Evolutionary conservation across 2,113 vertebrate species (phyloP).

Genomic region (Neopipo cinnamomea): DNA sequence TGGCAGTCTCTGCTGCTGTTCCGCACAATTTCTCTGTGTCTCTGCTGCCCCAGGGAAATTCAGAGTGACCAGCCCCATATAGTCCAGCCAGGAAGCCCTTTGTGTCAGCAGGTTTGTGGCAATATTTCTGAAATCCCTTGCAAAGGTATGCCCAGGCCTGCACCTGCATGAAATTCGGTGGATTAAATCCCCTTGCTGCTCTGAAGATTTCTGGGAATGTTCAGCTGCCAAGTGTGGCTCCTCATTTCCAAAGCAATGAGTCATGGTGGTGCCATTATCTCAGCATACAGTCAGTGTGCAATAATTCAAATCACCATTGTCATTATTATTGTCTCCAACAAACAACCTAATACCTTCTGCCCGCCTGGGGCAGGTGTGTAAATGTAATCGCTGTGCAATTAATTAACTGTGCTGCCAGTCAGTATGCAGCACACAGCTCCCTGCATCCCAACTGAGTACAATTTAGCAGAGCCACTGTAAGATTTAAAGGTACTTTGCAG

Average conservation of each 20-base stretch:
- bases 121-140: neutral
- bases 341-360: neutral
- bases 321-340: neutral
- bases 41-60: neutral
- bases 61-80: neutral
- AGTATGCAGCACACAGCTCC: neutral
- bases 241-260: neutral
- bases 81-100: neutral
- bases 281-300: neutral
- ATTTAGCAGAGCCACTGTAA: neutral
- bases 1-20: neutral
- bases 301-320: neutral
- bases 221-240: neutral
- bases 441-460: neutral
- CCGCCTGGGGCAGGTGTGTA: neutral
- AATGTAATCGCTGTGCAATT: neutral
- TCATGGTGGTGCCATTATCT: neutral
- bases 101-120: neutral
- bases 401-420: neutral
- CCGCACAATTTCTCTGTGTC: neutral
- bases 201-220: neutral
- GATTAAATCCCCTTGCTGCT: neutral
- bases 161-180: neutral
- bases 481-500: neutral
- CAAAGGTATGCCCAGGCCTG: neutral